A percentile compares a stretch with the other conserved stretches of the same genome.
Evolutionary conservation across 2,797 vertebrate species (phyloP).

Genomic region (Sparidentex hasta): DNA sequence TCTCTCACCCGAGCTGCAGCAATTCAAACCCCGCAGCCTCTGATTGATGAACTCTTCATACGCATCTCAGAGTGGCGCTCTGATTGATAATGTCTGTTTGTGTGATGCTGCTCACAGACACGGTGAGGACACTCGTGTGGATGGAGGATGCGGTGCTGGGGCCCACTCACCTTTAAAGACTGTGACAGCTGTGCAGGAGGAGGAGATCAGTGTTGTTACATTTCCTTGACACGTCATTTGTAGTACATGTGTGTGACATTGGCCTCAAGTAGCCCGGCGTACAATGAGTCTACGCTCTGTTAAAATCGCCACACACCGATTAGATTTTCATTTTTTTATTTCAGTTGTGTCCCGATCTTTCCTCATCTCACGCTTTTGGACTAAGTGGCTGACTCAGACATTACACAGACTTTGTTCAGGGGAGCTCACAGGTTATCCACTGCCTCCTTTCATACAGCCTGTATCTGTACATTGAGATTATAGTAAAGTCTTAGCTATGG

Average conservation of each 20-base stretch:
- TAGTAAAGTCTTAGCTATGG: too few species aligned
- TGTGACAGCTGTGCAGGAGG: slow-evolving; percentile 6
- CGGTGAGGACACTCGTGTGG: slow-evolving; percentile 15
- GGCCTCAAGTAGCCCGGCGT: too few species aligned
- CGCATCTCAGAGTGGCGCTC: slow-evolving; percentile 16
- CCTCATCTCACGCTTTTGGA: too few species aligned
- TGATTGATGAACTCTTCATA: slow-evolving; percentile 55
- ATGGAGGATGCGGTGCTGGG: slow-evolving; percentile 3
- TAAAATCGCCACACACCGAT: too few species aligned
- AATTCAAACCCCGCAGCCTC: slow-evolving; percentile 15
- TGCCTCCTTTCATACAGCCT: too few species aligned
- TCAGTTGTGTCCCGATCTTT: too few species aligned
- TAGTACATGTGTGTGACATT: not conserved
- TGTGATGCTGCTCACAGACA: slow-evolving; percentile 32
- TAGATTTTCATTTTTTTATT: too few species aligned
- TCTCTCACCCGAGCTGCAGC: slow-evolving; percentile 39
- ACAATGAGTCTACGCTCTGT: too few species aligned
- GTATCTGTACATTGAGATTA: too few species aligned
- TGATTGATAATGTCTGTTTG: slow-evolving; percentile 52
- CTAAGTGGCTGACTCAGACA: too few species aligned
- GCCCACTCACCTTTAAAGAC: slow-evolving; percentile 22
- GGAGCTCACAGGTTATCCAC: too few species aligned
- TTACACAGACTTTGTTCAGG: too few species aligned
- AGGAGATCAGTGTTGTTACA: not conserved
- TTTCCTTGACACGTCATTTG: not conserved